Conservation (phyloP, 1,140 invertebrate genomes). For the Listronotus oregonensis region DNA sequence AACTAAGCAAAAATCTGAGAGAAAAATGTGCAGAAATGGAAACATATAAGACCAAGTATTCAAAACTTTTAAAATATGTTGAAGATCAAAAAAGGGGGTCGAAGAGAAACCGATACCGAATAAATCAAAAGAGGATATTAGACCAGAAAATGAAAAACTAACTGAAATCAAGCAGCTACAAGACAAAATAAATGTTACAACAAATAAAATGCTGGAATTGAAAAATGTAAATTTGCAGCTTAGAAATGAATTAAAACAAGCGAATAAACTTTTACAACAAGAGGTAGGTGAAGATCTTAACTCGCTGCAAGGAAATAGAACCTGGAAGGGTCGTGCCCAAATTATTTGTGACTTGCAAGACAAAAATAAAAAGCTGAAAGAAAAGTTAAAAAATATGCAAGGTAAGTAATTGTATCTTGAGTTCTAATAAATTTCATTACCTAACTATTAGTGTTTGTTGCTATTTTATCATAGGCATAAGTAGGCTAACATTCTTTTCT, state of each 20-base stretch:
- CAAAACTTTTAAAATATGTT: conserved; percentile 49
- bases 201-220: conserved; percentile 68
- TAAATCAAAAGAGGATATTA: neutral
- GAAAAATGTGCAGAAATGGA: conserved; percentile 58
- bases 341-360: conserved; percentile 69
- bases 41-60: conserved; percentile 53
- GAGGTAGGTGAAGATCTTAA: conserved; percentile 66
- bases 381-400: conserved; percentile 58
- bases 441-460: too few relatives aligned
- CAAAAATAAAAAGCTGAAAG: conserved; percentile 66
- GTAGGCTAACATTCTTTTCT: too few relatives aligned
- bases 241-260: conserved; percentile 67
- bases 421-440: too few relatives aligned
- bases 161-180: conserved; percentile 62
- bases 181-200: conserved; percentile 63
- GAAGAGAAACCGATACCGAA: neutral
- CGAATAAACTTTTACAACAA: conserved; percentile 67
- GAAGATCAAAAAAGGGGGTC: conserved; percentile 42
- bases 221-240: conserved; percentile 68
- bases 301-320: conserved; percentile 38
- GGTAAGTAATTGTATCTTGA: conserved; percentile 34
- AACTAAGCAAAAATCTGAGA: conserved; percentile 58
- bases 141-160: conserved; percentile 30
- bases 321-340: conserved; percentile 73
- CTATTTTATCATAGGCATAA: too few relatives aligned